These are phyloP conservation scores for Epistrophe eligans DNA, from an alignment of 2,888 invertebrate species.

Conservation along the genomic window DNA sequence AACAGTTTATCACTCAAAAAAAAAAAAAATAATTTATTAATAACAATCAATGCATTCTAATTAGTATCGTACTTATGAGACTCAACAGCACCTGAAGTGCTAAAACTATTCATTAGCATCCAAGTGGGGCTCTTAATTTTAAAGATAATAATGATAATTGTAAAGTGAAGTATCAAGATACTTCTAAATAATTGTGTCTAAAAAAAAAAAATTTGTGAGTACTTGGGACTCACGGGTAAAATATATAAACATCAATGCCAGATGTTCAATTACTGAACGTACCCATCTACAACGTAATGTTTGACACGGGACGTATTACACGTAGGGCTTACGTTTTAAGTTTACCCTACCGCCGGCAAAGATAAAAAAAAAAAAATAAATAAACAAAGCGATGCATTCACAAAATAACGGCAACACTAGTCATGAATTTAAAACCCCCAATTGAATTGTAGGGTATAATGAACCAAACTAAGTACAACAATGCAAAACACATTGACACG, in stretches of 20 bases:
- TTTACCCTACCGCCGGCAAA: too few relatives aligned
- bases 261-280: too few relatives aligned
- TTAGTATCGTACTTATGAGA: conserved; percentile 49
- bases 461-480: conserved; percentile 41
- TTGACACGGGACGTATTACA: too few relatives aligned
- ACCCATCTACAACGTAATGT: too few relatives aligned
- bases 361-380: too few relatives aligned
- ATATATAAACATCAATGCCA: too few relatives aligned
- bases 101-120: conserved; percentile 49
- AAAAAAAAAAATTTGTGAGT: too few relatives aligned
- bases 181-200: too few relatives aligned
- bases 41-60: conserved; percentile 49
- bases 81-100: conserved; percentile 24
- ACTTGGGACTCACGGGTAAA: too few relatives aligned
- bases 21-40: conserved; percentile 35
- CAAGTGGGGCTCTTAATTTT: conserved; percentile 52
- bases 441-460: conserved; percentile 50
- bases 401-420: conserved; percentile 50
- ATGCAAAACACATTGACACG: conserved; percentile 36
- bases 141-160: conserved; percentile 33
- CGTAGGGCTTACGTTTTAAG: too few relatives aligned
- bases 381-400: too few relatives aligned
- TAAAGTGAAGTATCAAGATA: conserved; percentile 32
- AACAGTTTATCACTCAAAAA: conserved; percentile 19
- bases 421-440: neutral